Base-by-base conservation (phyloP, 2,888 invertebrate genomes). In the Ametastegia equiseti region DNA sequence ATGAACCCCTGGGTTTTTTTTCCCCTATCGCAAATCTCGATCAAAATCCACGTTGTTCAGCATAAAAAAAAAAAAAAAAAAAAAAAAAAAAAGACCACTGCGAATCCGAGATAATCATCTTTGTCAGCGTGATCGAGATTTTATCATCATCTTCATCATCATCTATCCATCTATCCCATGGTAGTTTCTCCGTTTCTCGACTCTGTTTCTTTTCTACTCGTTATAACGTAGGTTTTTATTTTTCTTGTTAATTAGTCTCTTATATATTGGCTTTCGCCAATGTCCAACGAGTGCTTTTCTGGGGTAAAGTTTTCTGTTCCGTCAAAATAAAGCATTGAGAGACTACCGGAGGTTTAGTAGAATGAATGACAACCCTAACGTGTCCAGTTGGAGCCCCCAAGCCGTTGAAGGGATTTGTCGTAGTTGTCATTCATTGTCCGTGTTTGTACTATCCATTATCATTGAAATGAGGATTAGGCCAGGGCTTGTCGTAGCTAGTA, bases 31-130 rank as follows among this genome's bases (percentile, higher is more conserved):
- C 47, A 47, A 13, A 71, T 71, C 71, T 45, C 19, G 45, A 71
- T 71, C 47, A 7, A 47, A 71, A 71, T 69, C 45, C n/a, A n/a
- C n/a, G n/a, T 39, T 67, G 39, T 33, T 30, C 13, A 63, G 11
- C 11, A 19, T 33, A 33, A 65, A 65, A 3, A 65, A 39, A 13
- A 6, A 36, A 19, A 11, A n/a, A 65, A 15, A 63, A 39, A 65
- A 13, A 36, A 39, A 13, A 33, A n/a, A 65, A 33, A 11, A n/a
- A 67, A 67, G 7, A 65, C 47, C 47, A 47, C 47, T 89, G 88
- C 86, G 84, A 83, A 88, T 88, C 85, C 84, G 47, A 81, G 90
- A 89, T 89, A 87, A 81, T 82, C 82, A 88, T 90, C 89, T 88
- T 82, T 45, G 71, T 71, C 67, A 19, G 27, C 19, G 67, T 67